Conservation (phyloP, 2,113 vertebrate genomes). For the Tricholaema leucomelas region DNA sequence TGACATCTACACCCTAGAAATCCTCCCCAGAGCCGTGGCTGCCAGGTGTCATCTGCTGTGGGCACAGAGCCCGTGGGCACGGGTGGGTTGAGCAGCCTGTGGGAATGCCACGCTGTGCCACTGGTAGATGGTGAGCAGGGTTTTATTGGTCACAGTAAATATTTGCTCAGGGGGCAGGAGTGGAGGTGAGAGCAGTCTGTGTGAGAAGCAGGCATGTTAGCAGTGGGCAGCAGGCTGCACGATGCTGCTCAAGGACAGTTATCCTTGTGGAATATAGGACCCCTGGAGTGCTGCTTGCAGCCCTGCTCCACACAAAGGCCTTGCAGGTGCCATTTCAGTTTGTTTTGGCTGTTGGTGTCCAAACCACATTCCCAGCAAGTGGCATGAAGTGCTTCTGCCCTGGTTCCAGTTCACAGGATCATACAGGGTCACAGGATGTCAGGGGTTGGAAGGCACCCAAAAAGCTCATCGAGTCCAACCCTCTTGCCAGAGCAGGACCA, state of each 20-base stretch:
- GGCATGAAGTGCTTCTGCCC: conserved; percentile 69
- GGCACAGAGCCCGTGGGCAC: not conserved
- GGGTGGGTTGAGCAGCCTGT: conserved; percentile 27
- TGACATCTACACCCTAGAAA: conserved; percentile 58
- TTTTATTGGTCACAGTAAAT: conserved; percentile 63
- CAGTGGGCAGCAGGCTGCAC: conserved; percentile 35
- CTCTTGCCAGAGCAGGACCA: too few relatives aligned
- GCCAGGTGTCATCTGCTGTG: conserved; percentile 52
- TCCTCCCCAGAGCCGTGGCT: conserved; percentile 36
- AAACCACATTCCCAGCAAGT: conserved; percentile 71
- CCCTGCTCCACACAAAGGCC: too few relatives aligned
- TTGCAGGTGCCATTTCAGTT: conserved; percentile 70
- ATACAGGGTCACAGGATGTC: too few relatives aligned
- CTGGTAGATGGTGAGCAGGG: conserved; percentile 51
- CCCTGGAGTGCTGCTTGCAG: conserved; percentile 45
- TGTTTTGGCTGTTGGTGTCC: conserved; percentile 73
- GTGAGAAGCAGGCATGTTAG: conserved; percentile 44
- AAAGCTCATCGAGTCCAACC: too few relatives aligned
- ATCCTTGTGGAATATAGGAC: conserved; percentile 70
- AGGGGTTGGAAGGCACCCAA: too few relatives aligned
- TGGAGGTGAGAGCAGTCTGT: conserved; percentile 33
- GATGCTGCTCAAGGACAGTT: conserved; percentile 58
- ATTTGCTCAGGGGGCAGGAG: conserved; percentile 52
- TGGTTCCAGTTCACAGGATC: too few relatives aligned
- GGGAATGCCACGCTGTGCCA: conserved; percentile 47